A percentile compares a stretch with the other conserved stretches of the same genome.
Evolutionary conservation across 2,113 vertebrate species (phyloP).

Genomic region (Holacanthus passer): DNA sequence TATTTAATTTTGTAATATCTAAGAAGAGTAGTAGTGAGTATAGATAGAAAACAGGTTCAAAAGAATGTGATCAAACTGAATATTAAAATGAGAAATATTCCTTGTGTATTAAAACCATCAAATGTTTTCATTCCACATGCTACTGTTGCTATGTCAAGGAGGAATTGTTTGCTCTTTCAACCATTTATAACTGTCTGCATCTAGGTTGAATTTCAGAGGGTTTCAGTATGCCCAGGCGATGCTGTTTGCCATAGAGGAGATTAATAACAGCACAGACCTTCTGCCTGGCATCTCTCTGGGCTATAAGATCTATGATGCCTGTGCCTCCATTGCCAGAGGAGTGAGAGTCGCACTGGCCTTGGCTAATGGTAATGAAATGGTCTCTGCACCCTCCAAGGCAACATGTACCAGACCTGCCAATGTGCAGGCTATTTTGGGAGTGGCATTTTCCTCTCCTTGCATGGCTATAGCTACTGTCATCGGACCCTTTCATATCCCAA

Average conservation of each 20-base stretch:
- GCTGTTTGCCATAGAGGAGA: slow-evolving; percentile 83
- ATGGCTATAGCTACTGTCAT: slow-evolving; percentile 78
- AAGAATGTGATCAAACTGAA: neutral
- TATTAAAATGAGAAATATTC: neutral
- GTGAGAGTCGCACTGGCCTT: slow-evolving; percentile 75
- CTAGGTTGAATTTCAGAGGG: slow-evolving; percentile 80
- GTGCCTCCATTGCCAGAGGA: slow-evolving; percentile 72
- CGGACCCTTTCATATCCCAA: slow-evolving; percentile 78
- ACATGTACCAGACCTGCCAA: slow-evolving; percentile 69
- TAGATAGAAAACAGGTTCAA: neutral
- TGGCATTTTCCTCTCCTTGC: slow-evolving; percentile 76
- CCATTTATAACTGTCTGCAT: neutral
- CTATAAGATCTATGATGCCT: slow-evolving; percentile 82
- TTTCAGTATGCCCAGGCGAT: slow-evolving; percentile 81
- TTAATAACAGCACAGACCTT: slow-evolving; percentile 80
- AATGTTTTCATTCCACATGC: neutral
- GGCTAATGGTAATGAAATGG: slow-evolving; percentile 26
- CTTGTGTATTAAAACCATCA: slow-evolving; percentile 19
- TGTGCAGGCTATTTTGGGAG: slow-evolving; percentile 82
- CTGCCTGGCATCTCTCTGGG: slow-evolving; percentile 80
- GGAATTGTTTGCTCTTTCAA: neutral
- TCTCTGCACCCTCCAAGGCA: neutral
- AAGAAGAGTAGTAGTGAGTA: neutral
- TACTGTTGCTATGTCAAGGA: neutral
- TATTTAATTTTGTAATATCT: no score